Conservation (phyloP, 2,113 vertebrate genomes). For the Cyprinodon brontotheroides region DNA sequence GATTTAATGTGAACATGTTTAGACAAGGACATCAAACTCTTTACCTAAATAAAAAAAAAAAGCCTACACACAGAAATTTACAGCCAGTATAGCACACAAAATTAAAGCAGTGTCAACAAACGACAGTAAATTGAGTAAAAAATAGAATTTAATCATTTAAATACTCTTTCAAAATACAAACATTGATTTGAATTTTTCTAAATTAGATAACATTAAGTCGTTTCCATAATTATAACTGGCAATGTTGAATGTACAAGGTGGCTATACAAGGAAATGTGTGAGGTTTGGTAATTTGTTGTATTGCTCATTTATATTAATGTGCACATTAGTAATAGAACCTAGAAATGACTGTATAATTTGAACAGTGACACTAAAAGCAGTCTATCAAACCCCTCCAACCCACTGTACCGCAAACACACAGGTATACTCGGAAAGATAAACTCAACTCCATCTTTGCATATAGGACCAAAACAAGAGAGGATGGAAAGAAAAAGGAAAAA, state of each 20-base stretch:
- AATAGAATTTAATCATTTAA: slow-evolving; percentile 88
- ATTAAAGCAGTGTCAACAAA: slow-evolving; percentile 82
- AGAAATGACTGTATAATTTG: slow-evolving; percentile 69
- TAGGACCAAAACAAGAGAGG: slow-evolving; percentile 42
- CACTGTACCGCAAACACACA: slow-evolving; percentile 49
- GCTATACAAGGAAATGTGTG: slow-evolving; percentile 82
- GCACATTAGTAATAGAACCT: slow-evolving; percentile 77
- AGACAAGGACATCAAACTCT: slow-evolving; percentile 78
- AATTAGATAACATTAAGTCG: slow-evolving; percentile 78
- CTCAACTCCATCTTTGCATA: slow-evolving; percentile 51
- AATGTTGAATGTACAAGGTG: slow-evolving; percentile 82
- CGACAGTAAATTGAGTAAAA: slow-evolving; percentile 85
- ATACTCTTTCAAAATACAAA: slow-evolving; percentile 86
- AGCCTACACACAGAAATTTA: slow-evolving; percentile 75
- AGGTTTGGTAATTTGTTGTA: slow-evolving; percentile 85
- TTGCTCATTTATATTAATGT: slow-evolving; percentile 85
- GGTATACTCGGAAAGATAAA: slow-evolving; percentile 22
- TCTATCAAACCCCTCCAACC: slow-evolving; percentile 6
- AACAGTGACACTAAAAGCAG: slow-evolving; percentile 57
- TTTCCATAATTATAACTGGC: slow-evolving; percentile 79
- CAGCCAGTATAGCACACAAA: slow-evolving; percentile 76
- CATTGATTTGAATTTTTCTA: slow-evolving; percentile 81
- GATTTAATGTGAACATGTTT: slow-evolving; percentile 80
- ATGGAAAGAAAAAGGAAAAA: slow-evolving; percentile 45
- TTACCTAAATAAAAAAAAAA: slow-evolving; percentile 62